Conservation (phyloP, 2,113 vertebrate species). For the Melanerpes aurifrons region DNA sequence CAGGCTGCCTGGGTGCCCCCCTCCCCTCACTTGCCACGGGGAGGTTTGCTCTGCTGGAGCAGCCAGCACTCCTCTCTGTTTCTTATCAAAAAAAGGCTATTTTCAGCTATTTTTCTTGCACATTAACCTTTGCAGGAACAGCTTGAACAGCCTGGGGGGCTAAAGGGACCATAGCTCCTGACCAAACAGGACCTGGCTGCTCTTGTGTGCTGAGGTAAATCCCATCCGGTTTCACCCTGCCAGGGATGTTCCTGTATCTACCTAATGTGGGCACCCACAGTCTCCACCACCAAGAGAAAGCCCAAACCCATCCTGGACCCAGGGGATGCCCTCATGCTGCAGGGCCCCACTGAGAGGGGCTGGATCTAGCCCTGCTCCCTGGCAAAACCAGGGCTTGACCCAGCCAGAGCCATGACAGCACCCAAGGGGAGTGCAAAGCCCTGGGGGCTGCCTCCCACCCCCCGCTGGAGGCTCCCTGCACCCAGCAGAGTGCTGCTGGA, state of each 20-base stretch:
- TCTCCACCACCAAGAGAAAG: not conserved
- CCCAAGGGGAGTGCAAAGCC: not conserved
- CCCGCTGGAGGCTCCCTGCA: not conserved
- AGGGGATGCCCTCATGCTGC: no score
- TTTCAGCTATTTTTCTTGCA: not conserved
- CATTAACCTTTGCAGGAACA: not conserved
- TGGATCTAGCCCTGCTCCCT: fast-evolving
- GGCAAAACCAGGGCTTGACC: not conserved
- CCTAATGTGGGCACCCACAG: fast-evolving
- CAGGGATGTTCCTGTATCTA: no score
- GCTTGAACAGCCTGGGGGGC: not conserved
- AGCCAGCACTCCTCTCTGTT: not conserved
- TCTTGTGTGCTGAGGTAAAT: not conserved
- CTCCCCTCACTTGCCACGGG: not conserved
- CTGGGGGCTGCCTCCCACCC: fast-evolving
- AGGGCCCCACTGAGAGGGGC: not conserved
- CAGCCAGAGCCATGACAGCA: not conserved
- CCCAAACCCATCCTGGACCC: not conserved
- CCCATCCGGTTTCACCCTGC: not conserved
- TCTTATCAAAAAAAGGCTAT: not conserved
- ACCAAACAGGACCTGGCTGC: not conserved
- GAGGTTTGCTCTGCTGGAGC: not conserved
- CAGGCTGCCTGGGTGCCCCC: not conserved
- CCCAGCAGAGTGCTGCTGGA: not conserved
- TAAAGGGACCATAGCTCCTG: not conserved